Base-by-base conservation (phyloP, 2,888 invertebrate genomes). In the Luffia ferchaultella region DNA sequence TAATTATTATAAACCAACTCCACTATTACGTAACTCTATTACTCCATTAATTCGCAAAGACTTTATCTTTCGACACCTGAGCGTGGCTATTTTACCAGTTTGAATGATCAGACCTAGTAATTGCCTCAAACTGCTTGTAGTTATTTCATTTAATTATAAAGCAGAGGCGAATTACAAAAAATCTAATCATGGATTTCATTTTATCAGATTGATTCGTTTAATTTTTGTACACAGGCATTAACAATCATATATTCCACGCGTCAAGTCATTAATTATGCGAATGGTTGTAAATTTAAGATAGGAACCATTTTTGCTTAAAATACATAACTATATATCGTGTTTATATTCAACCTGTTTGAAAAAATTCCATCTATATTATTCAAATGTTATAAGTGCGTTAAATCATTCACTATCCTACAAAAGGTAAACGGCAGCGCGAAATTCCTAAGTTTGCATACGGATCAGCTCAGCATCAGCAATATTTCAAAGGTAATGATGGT, bases 401-500 rank as follows among this genome's bases (percentile, higher is more conserved):
- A 30, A 30, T 30, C 30, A 7, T 30, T 12, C 12, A 12, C 30
- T 12, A 30, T 7, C 3, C 3, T 30, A 42, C 40, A 41, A 48
- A 46, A 20, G 41, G 20, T 17, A 7, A 18, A 16, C 18, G 19
- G 49, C 19, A 42, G 40, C 41, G 50, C 42, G 16, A 57, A 75
- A 69, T 71, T 67, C 70, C 64, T 54, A 68, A 70, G 74, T 79
- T 78, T 76, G 77, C 79, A 78, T 75, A 76, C 72, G 60, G 62
- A 65, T 61, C 63, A 30, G 47, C 46, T 59, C 61, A 65, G 65
- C 65, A 71, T 70, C 70, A 65, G 64, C 73, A 67, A 83, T 83
- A 82, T 82, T 77, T 83, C 79, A 83, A 71, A 67, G 54, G 68
- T 83, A 83, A 83, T 83, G 73, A 80, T 73, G 73, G 70, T 70